A percentile compares a stretch with the other conserved stretches of the same genome.
Evolutionary conservation across 2,888 invertebrate genomes (phyloP).

Genomic region (Heteromyza rotundicornis): DNA sequence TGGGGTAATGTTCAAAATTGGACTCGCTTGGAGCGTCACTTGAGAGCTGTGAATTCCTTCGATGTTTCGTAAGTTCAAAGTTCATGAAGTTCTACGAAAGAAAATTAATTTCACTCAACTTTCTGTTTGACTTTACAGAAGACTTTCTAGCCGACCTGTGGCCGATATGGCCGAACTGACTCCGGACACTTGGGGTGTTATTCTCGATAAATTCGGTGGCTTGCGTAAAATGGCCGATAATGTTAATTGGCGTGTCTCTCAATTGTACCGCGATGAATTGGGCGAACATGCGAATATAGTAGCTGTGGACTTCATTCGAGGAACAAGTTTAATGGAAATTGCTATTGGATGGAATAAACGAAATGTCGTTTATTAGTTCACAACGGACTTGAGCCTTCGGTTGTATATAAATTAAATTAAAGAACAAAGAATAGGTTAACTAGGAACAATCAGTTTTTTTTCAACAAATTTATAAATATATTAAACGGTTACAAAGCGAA

Average conservation of each 20-base stretch:
- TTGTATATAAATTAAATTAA: too few species aligned
- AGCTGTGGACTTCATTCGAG: conserved; percentile 69
- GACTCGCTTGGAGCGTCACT: conserved; percentile 64
- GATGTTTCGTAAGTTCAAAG: conserved; percentile 51
- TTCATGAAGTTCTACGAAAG: conserved; percentile 57
- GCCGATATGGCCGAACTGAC: conserved; percentile 76
- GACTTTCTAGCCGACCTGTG: conserved; percentile 60
- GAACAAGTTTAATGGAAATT: conserved; percentile 67
- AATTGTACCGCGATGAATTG: conserved; percentile 66
- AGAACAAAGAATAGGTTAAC: too few species aligned
- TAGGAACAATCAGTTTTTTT: too few species aligned
- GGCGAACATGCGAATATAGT: conserved; percentile 67
- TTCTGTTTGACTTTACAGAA: conserved; percentile 31
- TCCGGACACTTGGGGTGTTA: conserved; percentile 67
- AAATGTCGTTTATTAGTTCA: conserved; percentile 33
- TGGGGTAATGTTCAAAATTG: conserved; percentile 72
- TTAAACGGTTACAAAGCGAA: too few species aligned
- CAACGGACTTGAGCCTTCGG: neutral
- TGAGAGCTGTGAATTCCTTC: conserved; percentile 56
- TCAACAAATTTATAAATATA: too few species aligned
- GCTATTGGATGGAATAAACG: conserved; percentile 57
- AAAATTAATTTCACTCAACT: conserved; percentile 1
- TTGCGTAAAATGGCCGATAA: conserved; percentile 70
- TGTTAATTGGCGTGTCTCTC: conserved; percentile 69
- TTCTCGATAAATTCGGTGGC: conserved; percentile 67